These are phyloP conservation scores for Cepaea nemoralis DNA, from an alignment of 1,140 invertebrate species.

Conservation along the genomic window DNA sequence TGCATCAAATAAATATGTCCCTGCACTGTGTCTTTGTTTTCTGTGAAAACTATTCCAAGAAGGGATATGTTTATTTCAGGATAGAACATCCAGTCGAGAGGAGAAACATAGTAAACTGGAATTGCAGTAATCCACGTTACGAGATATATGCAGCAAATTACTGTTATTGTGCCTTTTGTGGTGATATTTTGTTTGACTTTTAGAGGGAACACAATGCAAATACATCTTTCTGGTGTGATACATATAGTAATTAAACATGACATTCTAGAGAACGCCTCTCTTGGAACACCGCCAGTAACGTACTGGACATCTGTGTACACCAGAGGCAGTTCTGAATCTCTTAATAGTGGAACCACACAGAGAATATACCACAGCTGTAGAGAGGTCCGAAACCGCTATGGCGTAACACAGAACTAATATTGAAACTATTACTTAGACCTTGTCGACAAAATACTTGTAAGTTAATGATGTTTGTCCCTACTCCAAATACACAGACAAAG, in stretches of 20 bases:
- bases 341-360: background rate
- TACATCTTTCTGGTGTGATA: background rate
- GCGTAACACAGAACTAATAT: background rate
- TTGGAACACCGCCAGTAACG: background rate
- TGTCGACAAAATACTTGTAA: background rate
- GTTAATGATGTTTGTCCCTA: background rate
- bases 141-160: background rate
- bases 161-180: background rate
- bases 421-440: background rate
- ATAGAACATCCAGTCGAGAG: conserved; percentile 20
- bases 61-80: background rate
- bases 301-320: background rate
- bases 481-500: background rate
- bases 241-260: background rate
- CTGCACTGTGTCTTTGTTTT: background rate
- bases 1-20: background rate
- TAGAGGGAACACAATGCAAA: background rate
- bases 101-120: background rate
- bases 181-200: background rate
- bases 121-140: background rate
- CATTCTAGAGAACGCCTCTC: background rate
- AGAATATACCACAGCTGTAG: background rate
- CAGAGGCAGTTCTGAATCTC: background rate
- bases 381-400: background rate
- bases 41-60: background rate